Evolutionary conservation across 1,140 invertebrate genomes (phyloP), one percentile per base, ranked within the genome.

Genomic region (Latrodectus geometricus): DNA sequence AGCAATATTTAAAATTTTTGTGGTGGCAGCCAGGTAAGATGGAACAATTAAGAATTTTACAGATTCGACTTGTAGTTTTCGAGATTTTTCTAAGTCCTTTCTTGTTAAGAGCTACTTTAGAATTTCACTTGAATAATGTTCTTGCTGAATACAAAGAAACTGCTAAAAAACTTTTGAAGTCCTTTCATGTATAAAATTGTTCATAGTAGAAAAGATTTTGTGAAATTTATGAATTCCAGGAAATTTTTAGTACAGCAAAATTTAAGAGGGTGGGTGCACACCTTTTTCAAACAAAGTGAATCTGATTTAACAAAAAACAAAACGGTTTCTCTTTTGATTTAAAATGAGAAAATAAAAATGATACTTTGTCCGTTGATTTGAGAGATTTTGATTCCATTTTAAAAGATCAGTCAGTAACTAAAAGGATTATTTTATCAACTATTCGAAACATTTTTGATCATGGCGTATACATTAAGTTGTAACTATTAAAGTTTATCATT

Each of bases 241-340:
- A 54, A 9, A 15, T 76, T n/a, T n/a, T n/a, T 14, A 66, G 72
- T 61, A 70, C 14, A 50, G 52, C n/a, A 78, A 9, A 66, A 35
- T 72, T 81, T 61, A 21, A 72, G 79, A 72, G 48, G 49, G 2
- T 81, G 79, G 79, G 50, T n/a, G 56, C n/a, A 15, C n/a, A 15
- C 56, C 68, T 12, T 8, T 23, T 7, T 15, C 11, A 52, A 50
- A 75, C 17, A 65, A 12, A 9, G 17, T 4, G 12, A 5, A 8
- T 8, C 17, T 21, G 20, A 8, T 8, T 8, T 14, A 11, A n/a
- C n/a, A n/a, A n/a, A n/a, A n/a, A n/a, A n/a, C n/a, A n/a, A n/a
- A n/a, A n/a, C n/a, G n/a, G n/a, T n/a, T n/a, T n/a, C 61, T n/a
- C 35, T 12, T 65, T 9, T 20, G 76, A 56, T 49, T 11, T 78